Conservation (phyloP, 2,113 vertebrate genomes). For the Myxocyprinus asiaticus region DNA sequence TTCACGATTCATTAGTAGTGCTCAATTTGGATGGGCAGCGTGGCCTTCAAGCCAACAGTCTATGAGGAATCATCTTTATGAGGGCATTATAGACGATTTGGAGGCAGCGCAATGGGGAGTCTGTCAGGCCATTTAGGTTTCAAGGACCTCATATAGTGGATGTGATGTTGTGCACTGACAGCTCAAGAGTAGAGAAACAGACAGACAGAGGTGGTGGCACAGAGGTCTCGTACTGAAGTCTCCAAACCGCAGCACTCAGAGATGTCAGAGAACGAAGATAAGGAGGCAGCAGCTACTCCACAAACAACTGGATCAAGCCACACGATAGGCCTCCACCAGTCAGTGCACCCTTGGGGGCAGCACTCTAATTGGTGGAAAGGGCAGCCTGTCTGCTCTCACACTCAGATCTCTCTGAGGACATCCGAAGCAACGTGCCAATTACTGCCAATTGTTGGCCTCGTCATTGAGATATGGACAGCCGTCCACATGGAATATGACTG, state of each 20-base stretch:
- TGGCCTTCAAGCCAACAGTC: neutral
- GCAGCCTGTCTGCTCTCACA: constrained; percentile 68
- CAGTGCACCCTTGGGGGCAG: constrained; percentile 64
- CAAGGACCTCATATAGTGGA: constrained; percentile 28
- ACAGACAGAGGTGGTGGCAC: constrained; percentile 34
- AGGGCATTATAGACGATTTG: neutral
- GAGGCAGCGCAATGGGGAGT: neutral
- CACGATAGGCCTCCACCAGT: constrained; percentile 59
- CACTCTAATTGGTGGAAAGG: constrained; percentile 80
- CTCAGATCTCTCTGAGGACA: constrained; percentile 78
- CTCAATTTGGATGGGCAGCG: neutral
- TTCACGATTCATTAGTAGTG: constrained; percentile 8
- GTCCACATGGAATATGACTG: constrained; percentile 72
- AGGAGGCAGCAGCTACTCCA: constrained; percentile 58
- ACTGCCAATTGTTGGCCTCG: constrained; percentile 78
- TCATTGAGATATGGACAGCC: constrained; percentile 81
- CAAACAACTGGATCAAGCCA: constrained; percentile 74
- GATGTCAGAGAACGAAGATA: constrained; percentile 1
- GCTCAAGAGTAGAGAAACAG: constrained; percentile 23
- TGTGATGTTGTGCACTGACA: constrained; percentile 14
- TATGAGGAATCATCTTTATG: neutral
- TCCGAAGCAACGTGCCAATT: constrained; percentile 76
- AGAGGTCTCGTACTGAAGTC: constrained; percentile 62
- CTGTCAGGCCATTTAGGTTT: constrained; percentile 33
- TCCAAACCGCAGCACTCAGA: constrained; percentile 49